Base-by-base conservation (phyloP, 2,113 vertebrate species). In the Montifringilla adamsi region DNA sequence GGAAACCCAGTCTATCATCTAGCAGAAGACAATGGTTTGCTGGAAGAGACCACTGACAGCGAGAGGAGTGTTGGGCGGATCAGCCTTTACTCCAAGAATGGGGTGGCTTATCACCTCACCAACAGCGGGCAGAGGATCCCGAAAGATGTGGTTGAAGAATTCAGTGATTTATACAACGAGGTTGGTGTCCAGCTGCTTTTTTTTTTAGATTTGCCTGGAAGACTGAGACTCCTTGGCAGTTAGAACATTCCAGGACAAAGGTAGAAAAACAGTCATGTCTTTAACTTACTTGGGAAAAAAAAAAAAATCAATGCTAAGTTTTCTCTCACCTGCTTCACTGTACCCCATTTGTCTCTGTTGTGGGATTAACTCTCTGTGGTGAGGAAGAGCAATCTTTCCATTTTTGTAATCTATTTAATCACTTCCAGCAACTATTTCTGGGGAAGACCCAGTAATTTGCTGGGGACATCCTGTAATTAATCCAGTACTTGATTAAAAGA, bases 161-260 rank as follows among this genome's bases (percentile, higher is more conserved):
- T 99, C 99, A 99, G 99, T 91, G 99, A 99, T 98, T 98, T 99
- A 98, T 99, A 99, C 98, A 99, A 99, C 94, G 98, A 99, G 99
- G 99, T 99, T 93, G 96, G 98, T 94, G 80, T 27, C 63, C 59
- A 75, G 20, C 58, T 78, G 20, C 88, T 87, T 21, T 28, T n/a
- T n/a, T n/a, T n/a, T n/a, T n/a, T 64, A 43, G 41, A 22, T 87
- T 81, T 47, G 39, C 26, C 60, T 81, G 76, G 53, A 84, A 22
- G 11, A 4, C 10, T 35, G 55, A 31, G 47, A 50, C 3, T 6
- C 9, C 33, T 39, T 47, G 28, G 50, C 27, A n/a, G 35, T 43
- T 70, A 20, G 5, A 58, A 30, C 0, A 0, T 84, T 76, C 13
- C 3, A 2, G 44, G 41, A 11, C 35, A 44, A 52, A 76, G 75